phyloP scores from a whole-genome alignment of 2,888 invertebrate genomes.

The Opisthograptis luteolata region DNA sequence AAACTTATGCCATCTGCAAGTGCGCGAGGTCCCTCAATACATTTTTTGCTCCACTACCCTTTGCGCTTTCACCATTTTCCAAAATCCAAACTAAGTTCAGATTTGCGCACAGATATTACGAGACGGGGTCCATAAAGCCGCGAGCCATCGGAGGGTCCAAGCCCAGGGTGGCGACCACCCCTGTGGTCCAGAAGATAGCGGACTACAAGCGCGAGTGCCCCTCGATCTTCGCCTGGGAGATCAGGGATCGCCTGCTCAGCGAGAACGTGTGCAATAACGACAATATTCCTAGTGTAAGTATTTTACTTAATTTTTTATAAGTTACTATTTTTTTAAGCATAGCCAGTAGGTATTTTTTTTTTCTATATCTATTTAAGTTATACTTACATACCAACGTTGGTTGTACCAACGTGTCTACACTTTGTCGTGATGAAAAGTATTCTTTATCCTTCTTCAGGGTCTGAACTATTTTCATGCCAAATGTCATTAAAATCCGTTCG shows the following conservation, averaged over 20 bases:
- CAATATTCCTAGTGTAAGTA: constrained; percentile 98
- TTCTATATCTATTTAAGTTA: too few relatives aligned
- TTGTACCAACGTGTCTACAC: too few relatives aligned
- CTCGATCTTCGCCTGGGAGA: constrained; percentile 99
- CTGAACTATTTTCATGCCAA: too few relatives aligned
- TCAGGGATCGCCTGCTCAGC: constrained; percentile 95
- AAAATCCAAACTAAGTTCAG: constrained; percentile 77
- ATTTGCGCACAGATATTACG: constrained; percentile 93
- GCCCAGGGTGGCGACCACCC: constrained; percentile 96
- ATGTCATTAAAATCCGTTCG: too few relatives aligned
- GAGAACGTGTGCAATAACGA: constrained; percentile 99
- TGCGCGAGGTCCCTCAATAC: too few relatives aligned
- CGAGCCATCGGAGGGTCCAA: constrained; percentile 98
- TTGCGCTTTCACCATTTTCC: constrained; percentile 55
- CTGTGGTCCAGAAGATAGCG: constrained; percentile 97
- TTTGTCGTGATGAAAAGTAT: too few relatives aligned
- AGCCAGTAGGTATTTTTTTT: too few relatives aligned
- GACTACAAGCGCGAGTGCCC: constrained; percentile 99
- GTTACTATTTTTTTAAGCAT: not conserved
- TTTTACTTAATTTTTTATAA: constrained; percentile 11
- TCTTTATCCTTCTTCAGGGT: too few relatives aligned
- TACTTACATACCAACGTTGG: too few relatives aligned
- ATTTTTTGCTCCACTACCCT: not conserved
- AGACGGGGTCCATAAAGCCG: constrained; percentile 98
- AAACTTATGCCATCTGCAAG: too few relatives aligned